Evolutionary conservation across 2,888 invertebrate species (phyloP).

Genomic region (Escarpia spicata): DNA sequence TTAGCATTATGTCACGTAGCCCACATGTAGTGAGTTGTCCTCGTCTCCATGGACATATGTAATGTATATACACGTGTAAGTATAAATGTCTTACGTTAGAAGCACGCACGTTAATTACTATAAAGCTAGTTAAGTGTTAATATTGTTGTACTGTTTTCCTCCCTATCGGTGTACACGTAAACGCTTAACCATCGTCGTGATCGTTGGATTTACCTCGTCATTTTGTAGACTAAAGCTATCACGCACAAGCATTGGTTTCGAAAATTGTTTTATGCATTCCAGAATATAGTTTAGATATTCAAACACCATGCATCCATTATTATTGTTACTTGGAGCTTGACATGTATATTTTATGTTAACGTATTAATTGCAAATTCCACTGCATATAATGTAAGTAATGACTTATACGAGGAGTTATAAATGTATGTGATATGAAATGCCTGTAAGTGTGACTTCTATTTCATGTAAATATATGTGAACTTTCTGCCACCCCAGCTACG

Average conservation of each 20-base stretch:
- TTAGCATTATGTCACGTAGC: no score
- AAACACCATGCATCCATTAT: background rate
- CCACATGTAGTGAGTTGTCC: no score
- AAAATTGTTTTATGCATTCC: background rate
- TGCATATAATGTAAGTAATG: no score
- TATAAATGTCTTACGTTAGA: no score
- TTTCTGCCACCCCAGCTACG: background rate
- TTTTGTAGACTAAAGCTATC: background rate
- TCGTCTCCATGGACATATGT: no score
- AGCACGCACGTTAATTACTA: no score
- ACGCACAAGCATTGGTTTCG: background rate
- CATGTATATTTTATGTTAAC: background rate
- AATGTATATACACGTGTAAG: no score
- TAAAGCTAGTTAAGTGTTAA: no score
- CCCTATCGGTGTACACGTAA: no score
- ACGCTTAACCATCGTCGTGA: background rate
- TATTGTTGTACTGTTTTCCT: no score
- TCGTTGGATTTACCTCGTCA: background rate
- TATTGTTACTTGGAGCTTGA: background rate
- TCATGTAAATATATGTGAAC: background rate
- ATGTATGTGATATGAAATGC: background rate
- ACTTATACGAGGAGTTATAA: background rate
- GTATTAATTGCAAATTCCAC: no score
- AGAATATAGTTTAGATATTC: background rate
- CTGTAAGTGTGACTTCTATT: background rate